A percentile compares a stretch with the other conserved stretches of the same genome.
phyloP scores from a whole-genome alignment of 2,888 invertebrate genomes.

The Sesia apiformis region DNA sequence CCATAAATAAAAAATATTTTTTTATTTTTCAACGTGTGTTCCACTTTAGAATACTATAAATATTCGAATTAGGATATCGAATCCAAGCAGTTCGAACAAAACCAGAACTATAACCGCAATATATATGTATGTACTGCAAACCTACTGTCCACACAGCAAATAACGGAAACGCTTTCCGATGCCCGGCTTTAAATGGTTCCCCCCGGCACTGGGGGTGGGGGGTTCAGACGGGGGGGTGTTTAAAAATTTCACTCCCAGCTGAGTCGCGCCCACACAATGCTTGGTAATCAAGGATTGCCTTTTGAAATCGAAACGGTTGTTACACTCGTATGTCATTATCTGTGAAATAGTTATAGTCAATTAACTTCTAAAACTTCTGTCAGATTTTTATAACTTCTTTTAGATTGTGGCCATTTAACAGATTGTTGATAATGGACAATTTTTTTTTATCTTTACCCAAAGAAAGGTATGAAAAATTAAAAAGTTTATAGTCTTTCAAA shows the following conservation, averaged over 20 bases:
- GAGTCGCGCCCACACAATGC: constrained; percentile 9
- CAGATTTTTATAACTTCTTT: no score
- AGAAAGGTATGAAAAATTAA: no score
- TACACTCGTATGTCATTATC: constrained; percentile 22
- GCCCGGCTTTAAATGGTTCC: constrained; percentile 21
- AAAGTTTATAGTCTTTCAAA: no score
- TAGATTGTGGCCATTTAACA: no score
- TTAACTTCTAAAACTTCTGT: no score
- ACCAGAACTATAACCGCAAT: not conserved
- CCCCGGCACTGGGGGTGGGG: constrained; percentile 7
- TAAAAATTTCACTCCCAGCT: constrained; percentile 64
- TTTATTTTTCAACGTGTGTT: no score
- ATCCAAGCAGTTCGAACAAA: no score
- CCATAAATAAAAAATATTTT: no score
- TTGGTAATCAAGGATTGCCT: constrained; percentile 59
- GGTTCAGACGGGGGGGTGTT: constrained; percentile 48
- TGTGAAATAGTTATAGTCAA: not conserved
- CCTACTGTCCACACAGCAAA: constrained; percentile 19
- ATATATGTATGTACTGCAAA: not conserved
- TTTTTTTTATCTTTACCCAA: no score
- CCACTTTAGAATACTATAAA: no score
- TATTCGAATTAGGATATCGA: no score
- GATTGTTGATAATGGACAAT: no score
- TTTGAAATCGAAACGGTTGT: constrained; percentile 70
- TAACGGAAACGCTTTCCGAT: constrained; percentile 30